These are phyloP conservation scores for Trichoplusia ni DNA, from an alignment of 1,140 invertebrate genomes.

Conservation along the genomic window DNA sequence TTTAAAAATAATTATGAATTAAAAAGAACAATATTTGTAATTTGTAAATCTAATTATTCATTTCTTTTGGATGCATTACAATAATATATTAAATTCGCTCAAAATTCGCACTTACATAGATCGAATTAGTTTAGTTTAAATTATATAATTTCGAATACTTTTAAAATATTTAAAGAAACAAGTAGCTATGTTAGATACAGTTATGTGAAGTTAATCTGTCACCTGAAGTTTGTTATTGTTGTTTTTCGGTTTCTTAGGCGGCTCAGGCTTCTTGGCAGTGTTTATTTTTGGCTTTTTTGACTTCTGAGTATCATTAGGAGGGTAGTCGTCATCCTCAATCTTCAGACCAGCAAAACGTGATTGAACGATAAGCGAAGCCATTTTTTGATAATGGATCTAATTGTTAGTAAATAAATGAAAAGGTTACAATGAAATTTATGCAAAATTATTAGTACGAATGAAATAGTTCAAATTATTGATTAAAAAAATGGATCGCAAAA, in stretches of 20 bases:
- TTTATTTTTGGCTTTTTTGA: constrained; percentile 62
- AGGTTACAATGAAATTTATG: background rate
- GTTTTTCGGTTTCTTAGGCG: constrained; percentile 62
- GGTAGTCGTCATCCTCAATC: constrained; percentile 83
- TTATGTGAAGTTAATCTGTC: background rate
- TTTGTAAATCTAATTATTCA: too few relatives aligned
- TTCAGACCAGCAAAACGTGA: constrained; percentile 84
- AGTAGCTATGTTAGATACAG: background rate
- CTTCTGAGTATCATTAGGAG: constrained; percentile 60
- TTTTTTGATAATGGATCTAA: constrained; percentile 44
- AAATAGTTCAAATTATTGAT: too few relatives aligned
- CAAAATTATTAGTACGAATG: background rate
- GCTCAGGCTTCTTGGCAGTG: constrained; percentile 58
- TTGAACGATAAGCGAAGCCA: constrained; percentile 81
- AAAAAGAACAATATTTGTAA: too few relatives aligned
- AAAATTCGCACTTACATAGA: too few relatives aligned
- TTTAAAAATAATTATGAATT: too few relatives aligned
- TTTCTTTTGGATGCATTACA: too few relatives aligned
- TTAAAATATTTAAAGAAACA: too few relatives aligned
- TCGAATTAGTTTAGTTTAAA: too few relatives aligned
- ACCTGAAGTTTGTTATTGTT: constrained; percentile 61
- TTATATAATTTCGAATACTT: background rate
- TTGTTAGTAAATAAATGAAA: constrained; percentile 23
- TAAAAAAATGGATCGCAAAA: too few relatives aligned
- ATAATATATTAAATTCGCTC: too few relatives aligned